A percentile compares a stretch with the other conserved stretches of the same genome.
Conservation (phyloP, 2,797 vertebrate genomes). For the Podarcis lilfordi region DNA sequence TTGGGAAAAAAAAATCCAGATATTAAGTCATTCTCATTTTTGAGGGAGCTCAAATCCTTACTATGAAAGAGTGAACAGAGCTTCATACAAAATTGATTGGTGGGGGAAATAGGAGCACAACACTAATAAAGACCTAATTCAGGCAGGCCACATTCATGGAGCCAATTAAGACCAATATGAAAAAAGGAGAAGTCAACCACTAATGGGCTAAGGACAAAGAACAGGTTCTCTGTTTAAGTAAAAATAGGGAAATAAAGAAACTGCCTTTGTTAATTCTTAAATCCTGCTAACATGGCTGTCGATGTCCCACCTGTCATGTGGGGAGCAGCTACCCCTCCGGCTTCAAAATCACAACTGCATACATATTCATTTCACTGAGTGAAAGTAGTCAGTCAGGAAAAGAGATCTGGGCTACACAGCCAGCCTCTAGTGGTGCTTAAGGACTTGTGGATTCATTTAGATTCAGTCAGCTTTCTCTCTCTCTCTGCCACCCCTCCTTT, state of each 20-base stretch:
- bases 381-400: slow-evolving; percentile 62
- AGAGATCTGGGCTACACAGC: slow-evolving; percentile 60
- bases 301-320: slow-evolving; percentile 58
- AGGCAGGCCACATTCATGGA: slow-evolving; percentile 72
- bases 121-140: slow-evolving; percentile 75
- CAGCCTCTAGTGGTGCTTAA: slow-evolving; percentile 69
- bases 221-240: slow-evolving; percentile 63
- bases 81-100: slow-evolving; percentile 61
- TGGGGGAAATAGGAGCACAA: slow-evolving; percentile 1
- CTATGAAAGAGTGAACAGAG: slow-evolving; percentile 71
- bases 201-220: slow-evolving; percentile 71
- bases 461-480: slow-evolving; percentile 56
- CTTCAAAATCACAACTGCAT: slow-evolving; percentile 38
- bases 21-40: slow-evolving; percentile 42
- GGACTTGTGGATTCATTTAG: slow-evolving; percentile 69
- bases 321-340: slow-evolving; percentile 5
- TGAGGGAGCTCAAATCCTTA: slow-evolving; percentile 64
- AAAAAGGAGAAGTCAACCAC: slow-evolving; percentile 73
- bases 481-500: neutral
- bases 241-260: slow-evolving; percentile 52
- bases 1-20: neutral
- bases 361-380: slow-evolving; percentile 47
- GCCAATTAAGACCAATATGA: slow-evolving; percentile 77
- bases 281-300: slow-evolving; percentile 37
- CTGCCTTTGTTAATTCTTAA: slow-evolving; percentile 40